Evolutionary conservation across 2,797 vertebrate species (phyloP).

Genomic region (Nothura maculosa): DNA sequence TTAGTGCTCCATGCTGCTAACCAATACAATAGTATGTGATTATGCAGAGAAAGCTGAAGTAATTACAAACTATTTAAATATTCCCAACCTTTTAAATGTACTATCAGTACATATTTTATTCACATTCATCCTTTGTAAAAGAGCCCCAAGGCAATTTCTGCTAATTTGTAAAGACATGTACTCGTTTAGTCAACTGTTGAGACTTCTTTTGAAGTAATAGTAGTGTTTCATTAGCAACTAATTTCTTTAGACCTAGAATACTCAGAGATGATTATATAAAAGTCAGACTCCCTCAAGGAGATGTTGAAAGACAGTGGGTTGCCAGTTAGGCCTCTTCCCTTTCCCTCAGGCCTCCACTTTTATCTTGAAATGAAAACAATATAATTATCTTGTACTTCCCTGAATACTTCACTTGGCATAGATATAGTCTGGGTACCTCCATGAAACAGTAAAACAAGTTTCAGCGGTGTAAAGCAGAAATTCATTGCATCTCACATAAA

Average conservation of each 20-base stretch:
- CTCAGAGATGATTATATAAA: background rate
- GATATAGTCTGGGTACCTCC: background rate
- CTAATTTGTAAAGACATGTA: conserved; percentile 24
- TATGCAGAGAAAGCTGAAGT: background rate
- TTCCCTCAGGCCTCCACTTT: background rate
- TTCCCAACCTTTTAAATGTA: background rate
- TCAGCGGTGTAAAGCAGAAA: background rate
- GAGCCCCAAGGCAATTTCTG: background rate
- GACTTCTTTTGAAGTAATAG: conserved; percentile 33
- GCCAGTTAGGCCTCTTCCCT: conserved; percentile 2
- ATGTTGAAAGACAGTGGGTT: background rate
- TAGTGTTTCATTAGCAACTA: conserved; percentile 42
- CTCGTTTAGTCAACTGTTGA: conserved; percentile 12
- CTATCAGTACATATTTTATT: background rate
- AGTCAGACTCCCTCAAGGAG: background rate
- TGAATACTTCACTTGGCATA: background rate
- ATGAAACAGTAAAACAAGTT: background rate
- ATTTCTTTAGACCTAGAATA: conserved; percentile 41
- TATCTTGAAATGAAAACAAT: background rate
- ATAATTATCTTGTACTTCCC: background rate
- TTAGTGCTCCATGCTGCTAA: background rate
- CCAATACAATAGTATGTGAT: background rate
- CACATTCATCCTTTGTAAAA: background rate
- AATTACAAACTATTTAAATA: background rate
- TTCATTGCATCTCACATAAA: background rate